A percentile compares a stretch with the other conserved stretches of the same genome.
These are phyloP conservation scores for Genyomyrus donnyi DNA, from an alignment of 2,113 vertebrate species.

Conservation along the genomic window DNA sequence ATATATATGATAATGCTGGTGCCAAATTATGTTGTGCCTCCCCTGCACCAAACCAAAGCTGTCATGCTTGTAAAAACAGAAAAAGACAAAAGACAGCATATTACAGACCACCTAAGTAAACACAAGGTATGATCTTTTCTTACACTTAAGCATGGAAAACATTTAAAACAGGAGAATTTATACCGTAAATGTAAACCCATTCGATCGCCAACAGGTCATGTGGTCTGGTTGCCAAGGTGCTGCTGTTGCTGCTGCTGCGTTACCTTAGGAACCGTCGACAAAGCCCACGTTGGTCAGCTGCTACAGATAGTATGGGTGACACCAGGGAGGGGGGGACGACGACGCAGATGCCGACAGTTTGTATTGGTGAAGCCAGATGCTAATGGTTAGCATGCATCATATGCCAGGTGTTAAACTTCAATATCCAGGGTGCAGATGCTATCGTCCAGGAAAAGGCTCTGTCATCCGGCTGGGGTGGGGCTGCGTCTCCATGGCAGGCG, in stretches of 20 bases:
- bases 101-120: background rate
- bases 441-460: background rate
- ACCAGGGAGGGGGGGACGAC: background rate
- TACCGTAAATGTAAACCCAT: constrained; percentile 55
- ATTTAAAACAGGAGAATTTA: background rate
- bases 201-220: constrained; percentile 50
- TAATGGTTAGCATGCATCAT: background rate
- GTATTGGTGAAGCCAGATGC: background rate
- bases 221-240: constrained; percentile 24
- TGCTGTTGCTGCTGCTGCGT: background rate
- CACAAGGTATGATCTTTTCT: background rate
- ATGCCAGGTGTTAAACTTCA: background rate
- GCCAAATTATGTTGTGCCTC: constrained; percentile 28
- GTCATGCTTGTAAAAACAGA: constrained; percentile 36
- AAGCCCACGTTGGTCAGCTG: background rate
- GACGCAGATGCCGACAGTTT: background rate
- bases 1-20: constrained; percentile 49
- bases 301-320: background rate
- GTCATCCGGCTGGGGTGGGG: background rate
- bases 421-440: background rate
- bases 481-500: background rate
- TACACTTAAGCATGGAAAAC: constrained; percentile 2
- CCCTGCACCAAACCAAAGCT: constrained; percentile 34
- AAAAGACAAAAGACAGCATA: constrained; percentile 9
- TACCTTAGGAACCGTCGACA: background rate